phyloP scores from a whole-genome alignment of 2,797 vertebrate genomes.

The Clarias laeviceps region DNA sequence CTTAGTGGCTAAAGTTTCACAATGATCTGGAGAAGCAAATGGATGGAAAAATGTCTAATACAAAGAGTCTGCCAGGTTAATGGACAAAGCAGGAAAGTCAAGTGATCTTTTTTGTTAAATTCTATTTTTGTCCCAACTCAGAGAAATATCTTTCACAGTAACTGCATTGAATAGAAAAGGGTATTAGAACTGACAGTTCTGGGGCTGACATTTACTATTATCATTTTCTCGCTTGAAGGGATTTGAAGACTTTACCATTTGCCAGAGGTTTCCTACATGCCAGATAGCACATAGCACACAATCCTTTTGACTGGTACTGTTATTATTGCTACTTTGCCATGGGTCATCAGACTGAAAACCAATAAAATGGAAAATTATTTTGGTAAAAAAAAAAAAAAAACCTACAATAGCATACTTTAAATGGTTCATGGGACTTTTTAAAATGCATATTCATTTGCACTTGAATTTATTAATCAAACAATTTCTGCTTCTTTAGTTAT shows the following conservation, averaged over 20 bases:
- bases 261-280: not conserved
- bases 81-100: not conserved
- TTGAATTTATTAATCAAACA: not conserved
- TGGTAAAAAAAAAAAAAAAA: not conserved
- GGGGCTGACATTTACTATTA: constrained; percentile 15
- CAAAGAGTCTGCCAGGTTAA: not conserved
- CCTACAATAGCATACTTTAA: not conserved
- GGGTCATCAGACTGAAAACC: not conserved
- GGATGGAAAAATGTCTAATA: constrained; percentile 8
- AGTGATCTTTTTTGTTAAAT: not conserved
- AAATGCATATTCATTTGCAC: not conserved
- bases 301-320: not conserved
- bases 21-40: not conserved
- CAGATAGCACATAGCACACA: not conserved
- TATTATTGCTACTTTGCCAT: constrained; percentile 4
- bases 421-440: not conserved
- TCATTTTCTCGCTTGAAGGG: not conserved
- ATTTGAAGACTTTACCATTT: not conserved
- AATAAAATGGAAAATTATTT: constrained; percentile 11
- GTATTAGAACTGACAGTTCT: constrained; percentile 9
- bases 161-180: not conserved
- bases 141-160: not conserved
- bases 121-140: not conserved
- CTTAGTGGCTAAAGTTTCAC: constrained; percentile 2
- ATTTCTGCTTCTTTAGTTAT: not conserved